phyloP scores from a whole-genome alignment of 2,888 invertebrate genomes.

The Lasioglossum figueresi region DNA sequence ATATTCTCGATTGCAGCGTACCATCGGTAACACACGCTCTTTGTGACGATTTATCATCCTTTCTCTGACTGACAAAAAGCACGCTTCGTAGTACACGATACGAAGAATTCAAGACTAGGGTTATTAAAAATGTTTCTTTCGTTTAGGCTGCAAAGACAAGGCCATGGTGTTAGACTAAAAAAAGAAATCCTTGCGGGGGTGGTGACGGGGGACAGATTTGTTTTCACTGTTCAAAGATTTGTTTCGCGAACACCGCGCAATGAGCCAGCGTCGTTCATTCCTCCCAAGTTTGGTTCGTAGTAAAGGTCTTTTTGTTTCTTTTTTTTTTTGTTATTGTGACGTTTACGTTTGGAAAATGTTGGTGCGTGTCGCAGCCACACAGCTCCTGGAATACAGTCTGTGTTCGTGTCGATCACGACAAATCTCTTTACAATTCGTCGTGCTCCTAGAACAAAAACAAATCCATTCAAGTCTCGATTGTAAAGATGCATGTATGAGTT shows the following conservation, averaged over 20 bases:
- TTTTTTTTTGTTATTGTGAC: conserved; percentile 22
- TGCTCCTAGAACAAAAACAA: conserved; percentile 84
- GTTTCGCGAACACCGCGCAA: not conserved
- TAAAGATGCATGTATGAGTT: no score
- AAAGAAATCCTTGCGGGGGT: conserved; percentile 26
- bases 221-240: conserved; percentile 10
- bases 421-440: conserved; percentile 85
- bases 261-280: not conserved
- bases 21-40: conserved; percentile 34
- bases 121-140: conserved; percentile 27
- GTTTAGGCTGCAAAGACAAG: conserved; percentile 48
- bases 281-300: conserved; percentile 16
- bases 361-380: conserved; percentile 73
- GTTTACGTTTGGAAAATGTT: conserved; percentile 60
- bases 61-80: conserved; percentile 10
- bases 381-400: conserved; percentile 84
- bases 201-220: not conserved
- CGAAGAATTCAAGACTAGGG: conserved; percentile 59
- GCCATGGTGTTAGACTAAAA: conserved; percentile 35
- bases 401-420: conserved; percentile 77
- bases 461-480: not conserved
- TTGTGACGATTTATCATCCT: conserved; percentile 30
- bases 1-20: conserved; percentile 10
- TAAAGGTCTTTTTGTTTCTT: conserved; percentile 33
- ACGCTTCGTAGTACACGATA: conserved; percentile 21